phyloP scores from a whole-genome alignment of 1,140 invertebrate species.

The Trichonephila clavata region DNA sequence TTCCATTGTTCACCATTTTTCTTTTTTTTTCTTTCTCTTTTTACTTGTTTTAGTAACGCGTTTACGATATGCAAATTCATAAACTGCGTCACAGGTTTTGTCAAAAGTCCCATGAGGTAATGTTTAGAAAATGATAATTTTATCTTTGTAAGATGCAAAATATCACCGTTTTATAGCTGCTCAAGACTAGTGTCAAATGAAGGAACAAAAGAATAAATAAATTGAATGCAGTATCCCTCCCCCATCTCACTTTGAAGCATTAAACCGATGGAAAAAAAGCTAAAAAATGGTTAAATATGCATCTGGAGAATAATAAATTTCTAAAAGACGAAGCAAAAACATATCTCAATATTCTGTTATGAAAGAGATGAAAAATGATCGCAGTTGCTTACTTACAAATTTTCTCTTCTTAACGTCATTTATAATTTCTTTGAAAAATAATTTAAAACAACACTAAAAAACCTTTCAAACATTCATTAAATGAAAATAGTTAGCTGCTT shows the following conservation, averaged over 20 bases:
- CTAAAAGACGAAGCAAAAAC: neutral
- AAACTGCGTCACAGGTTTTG: neutral
- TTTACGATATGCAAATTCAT: conserved; percentile 31
- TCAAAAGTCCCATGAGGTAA: conserved; percentile 19
- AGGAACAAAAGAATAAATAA: neutral
- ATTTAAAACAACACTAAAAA: too few species aligned
- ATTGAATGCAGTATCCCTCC: neutral
- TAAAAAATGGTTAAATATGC: neutral
- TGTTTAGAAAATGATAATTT: conserved; percentile 34
- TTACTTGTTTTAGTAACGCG: neutral
- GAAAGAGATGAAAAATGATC: too few species aligned
- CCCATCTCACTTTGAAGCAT: neutral
- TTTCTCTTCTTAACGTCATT: too few species aligned
- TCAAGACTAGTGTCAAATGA: neutral
- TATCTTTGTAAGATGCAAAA: conserved; percentile 6
- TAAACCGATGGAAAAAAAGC: neutral
- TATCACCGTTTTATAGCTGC: neutral
- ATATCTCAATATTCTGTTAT: too few species aligned
- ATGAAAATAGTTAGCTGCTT: too few species aligned
- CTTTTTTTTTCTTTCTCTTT: neutral
- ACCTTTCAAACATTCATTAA: too few species aligned
- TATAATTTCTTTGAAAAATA: too few species aligned
- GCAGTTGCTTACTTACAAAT: too few species aligned
- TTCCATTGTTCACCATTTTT: neutral
- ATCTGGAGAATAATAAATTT: neutral